Evolutionary conservation across 2,113 vertebrate species (phyloP), one percentile per base, ranked within the genome.

Genomic region (Amblyornis subalaris): DNA sequence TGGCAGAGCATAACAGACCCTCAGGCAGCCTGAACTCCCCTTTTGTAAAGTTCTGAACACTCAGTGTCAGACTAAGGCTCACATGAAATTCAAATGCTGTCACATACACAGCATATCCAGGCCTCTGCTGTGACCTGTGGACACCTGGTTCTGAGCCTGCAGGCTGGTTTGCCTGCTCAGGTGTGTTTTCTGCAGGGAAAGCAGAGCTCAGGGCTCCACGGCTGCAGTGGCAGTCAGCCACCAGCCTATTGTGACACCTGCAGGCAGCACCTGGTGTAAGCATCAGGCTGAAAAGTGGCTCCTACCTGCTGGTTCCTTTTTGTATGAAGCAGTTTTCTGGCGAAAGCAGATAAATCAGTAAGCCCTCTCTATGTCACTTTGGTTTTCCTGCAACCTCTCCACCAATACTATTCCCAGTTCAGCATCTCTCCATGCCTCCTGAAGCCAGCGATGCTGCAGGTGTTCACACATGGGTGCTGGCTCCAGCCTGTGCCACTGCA

Each of bases 401-500:
- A 17, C 19, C 0, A 0, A n/a, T 38, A 3, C 35, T 26, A 2
- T 19, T 51, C 47, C 22, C 36, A 17, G 35, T 47, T 36, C 22
- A 67, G 36, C 54, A 31, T 50, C 40, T 77, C 60, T 64, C 28
- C 18, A 8, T 4, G 2, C 4, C 20, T 36, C 20, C 16, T 42
- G 40, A 25, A 38, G 60, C 38, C 61, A 24, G 62, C 0, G 1
- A 0, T n/a, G 31, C 28, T 2, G 2, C 44, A 16, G 28, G 16
- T 36, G 29, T 35, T 84, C 8, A 16, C 62, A 21, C 42, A 12
- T 12, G 12, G 5, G 1, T 21, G 19, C 6, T 22, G 47, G 20
- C 58, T 53, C 53, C 77, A 92, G 47, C 26, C 38, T 36, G 1
- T 38, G 55, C 55, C 61, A 7, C 23, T 35, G 64, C 20, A 7